Evolutionary conservation across 2,888 invertebrate species (phyloP), one percentile per base, ranked within the genome.

Genomic region (Cynaeus angustus): DNA sequence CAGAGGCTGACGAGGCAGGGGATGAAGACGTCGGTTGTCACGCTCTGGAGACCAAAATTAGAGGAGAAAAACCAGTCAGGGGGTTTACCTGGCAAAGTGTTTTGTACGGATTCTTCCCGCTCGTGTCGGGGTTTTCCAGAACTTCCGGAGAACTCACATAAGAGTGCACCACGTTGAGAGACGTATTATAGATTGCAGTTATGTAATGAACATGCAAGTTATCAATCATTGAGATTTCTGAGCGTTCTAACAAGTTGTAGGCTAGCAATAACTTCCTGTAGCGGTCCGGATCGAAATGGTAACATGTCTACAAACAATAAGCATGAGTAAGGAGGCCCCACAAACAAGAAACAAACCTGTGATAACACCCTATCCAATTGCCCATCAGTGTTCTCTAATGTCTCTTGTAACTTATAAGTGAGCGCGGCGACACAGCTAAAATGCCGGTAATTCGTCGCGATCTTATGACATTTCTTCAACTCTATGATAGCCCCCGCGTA

Each of bases 191-290:
- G 41, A 98, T 94, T 0, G 96, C 94, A 41, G 96, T 96, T 0
- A 96, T 94, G 79, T 96, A 97, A 83, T 98, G 97, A 90, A 98
- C 97, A 77, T 96, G 95, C 7, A 98, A 85, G 83, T 97, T 97
- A 83, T 98, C 98, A 45, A 85, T 84, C 91, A 97, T 94, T 0
- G 97, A 96, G 1, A 93, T 92, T 85, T 97, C 92, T 0, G 94
- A 95, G 85, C 98, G 98, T 0, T 96, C 97, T 2, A 99, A 85
- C 14, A 98, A 86, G 38, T 90, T 89, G 81, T 97, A 99, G 0
- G 98, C 98, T 75, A 90, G 91, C 80, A 96, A 94, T 0, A 98
- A 86, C 76, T 95, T 93, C 7, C 90, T 88, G 82, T 98, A 99
- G 4, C 91, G 91, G 8, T 88, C 88, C 14, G 89, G 88, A 79